Evolutionary conservation across 2,888 invertebrate species (phyloP).

Genomic region (Smittia sp.): DNA sequence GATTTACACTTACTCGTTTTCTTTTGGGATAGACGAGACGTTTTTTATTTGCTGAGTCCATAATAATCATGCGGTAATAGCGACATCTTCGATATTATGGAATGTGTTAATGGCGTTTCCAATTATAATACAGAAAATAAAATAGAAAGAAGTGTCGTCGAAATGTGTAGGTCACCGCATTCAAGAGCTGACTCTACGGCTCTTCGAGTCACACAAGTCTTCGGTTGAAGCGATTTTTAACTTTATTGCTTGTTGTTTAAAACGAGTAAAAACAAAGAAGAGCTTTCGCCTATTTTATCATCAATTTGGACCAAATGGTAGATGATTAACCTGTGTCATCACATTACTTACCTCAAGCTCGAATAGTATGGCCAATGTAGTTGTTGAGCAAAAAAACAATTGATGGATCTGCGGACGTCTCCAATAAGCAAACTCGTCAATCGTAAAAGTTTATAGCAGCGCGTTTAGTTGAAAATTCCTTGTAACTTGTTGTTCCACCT

Average conservation of each 20-base stretch:
- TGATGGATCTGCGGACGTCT: conserved; percentile 26
- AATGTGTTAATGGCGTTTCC: conserved; percentile 19
- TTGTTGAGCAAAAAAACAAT: conserved; percentile 40
- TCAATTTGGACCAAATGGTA: background rate
- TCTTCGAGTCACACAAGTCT: too few species aligned
- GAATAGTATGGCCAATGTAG: too few species aligned
- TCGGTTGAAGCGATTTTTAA: too few species aligned
- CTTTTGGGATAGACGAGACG: background rate
- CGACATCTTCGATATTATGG: background rate
- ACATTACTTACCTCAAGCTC: too few species aligned
- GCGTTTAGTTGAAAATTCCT: conserved; percentile 33
- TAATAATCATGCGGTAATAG: background rate
- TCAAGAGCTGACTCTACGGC: too few species aligned
- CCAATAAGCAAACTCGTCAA: background rate
- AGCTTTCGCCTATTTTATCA: background rate
- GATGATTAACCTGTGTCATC: background rate
- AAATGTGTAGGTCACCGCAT: too few species aligned
- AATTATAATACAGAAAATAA: conserved; percentile 15
- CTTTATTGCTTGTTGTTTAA: too few species aligned
- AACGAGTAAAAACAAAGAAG: background rate
- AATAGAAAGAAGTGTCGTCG: too few species aligned
- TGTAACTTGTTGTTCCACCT: conserved; percentile 31
- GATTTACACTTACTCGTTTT: too few species aligned
- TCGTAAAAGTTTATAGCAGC: conserved; percentile 33
- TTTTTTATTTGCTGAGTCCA: conserved; percentile 1